Base-by-base conservation (phyloP, 1,140 invertebrate species). In the Tetranychus urticae region DNA sequence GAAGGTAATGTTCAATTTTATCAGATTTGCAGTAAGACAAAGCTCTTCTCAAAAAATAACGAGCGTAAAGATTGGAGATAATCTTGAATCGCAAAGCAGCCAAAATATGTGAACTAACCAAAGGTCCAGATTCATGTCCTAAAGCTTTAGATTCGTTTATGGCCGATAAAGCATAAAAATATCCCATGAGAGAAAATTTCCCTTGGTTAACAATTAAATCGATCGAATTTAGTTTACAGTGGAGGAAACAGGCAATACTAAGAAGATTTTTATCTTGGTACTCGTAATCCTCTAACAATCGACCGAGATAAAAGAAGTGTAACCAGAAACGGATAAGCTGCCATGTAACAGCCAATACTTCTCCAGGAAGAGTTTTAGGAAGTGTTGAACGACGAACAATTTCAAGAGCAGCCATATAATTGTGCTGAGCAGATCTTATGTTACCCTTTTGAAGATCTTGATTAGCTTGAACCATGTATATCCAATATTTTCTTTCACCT, bases 21-120 rank as follows among this genome's bases (percentile, higher is more conserved):
- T 56, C 14, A 33, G 45, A 54, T 31, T 48, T 48, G 3, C 47
- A 36, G 13, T 46, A 48, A 23, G 37, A 46, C 12, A 47, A n/a
- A 39, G 64, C 57, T 52, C 58, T 62, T 34, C 48, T 58, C 35
- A 64, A 48, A 45, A 60, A 65, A 31, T 65, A 65, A 23, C 64
- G 34, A 7, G 64, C 64, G 10, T 47, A 58, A 34, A 65, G 35
- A 61, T 61, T 62, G 2, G 59, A 60, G 4, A 52, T 46, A 3
- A 14, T 61, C 55, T 65, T 65, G n/a, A 65, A 63, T 10, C 56
- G 42, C 1, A 65, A 36, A n/a, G 61, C 62, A 4, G 64, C 50
- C 34, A 63, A 36, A 31, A 65, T 35, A 45, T 60, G 56, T 61
- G 59, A 35, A 42, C 45, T 45, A 36, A 56, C 35, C n/a, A 61